Evolutionary conservation across 1,140 invertebrate genomes (phyloP).

Genomic region (Drosophila asahinai): DNA sequence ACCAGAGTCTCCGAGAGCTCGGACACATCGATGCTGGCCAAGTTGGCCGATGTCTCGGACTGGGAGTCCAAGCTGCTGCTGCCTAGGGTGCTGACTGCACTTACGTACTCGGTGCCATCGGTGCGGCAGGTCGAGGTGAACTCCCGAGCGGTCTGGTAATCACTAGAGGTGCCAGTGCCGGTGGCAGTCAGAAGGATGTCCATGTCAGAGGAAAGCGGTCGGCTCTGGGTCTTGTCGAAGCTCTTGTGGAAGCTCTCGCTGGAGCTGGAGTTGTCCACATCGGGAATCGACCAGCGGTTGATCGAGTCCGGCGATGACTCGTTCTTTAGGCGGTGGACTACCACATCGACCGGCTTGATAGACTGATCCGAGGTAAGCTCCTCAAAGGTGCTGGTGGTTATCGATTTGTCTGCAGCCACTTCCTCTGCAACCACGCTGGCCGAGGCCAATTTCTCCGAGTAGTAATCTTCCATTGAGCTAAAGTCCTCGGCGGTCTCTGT

Average conservation of each 20-base stretch:
- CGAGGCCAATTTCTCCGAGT: slow-evolving; percentile 69
- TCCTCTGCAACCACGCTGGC: slow-evolving; percentile 68
- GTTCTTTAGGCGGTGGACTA: slow-evolving; percentile 86
- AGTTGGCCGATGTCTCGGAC: slow-evolving; percentile 94
- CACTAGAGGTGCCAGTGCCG: slow-evolving; percentile 88
- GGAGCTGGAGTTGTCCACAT: slow-evolving; percentile 94
- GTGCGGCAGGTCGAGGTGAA: slow-evolving; percentile 86
- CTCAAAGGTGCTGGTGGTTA: slow-evolving; percentile 59
- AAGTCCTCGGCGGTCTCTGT: slow-evolving; percentile 81
- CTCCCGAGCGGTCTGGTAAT: slow-evolving; percentile 95
- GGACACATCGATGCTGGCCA: slow-evolving; percentile 94
- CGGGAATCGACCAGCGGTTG: slow-evolving; percentile 88
- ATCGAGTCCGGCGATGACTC: slow-evolving; percentile 85
- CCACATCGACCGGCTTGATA: slow-evolving; percentile 68
- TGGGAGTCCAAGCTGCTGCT: slow-evolving; percentile 91
- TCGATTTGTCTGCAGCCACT: slow-evolving; percentile 56
- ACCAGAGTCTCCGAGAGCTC: slow-evolving; percentile 96
- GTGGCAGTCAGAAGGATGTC: slow-evolving; percentile 88
- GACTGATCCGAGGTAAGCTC: slow-evolving; percentile 72
- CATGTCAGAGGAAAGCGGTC: slow-evolving; percentile 95
- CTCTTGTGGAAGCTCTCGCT: slow-evolving; percentile 95
- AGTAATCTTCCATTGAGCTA: slow-evolving; percentile 82
- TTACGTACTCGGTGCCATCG: slow-evolving; percentile 93
- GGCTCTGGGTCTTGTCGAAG: slow-evolving; percentile 92
- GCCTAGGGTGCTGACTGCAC: slow-evolving; percentile 88